Evolutionary conservation across 2,113 vertebrate genomes (phyloP), one percentile per base, ranked within the genome.

Genomic region (Pollachius pollachius): DNA sequence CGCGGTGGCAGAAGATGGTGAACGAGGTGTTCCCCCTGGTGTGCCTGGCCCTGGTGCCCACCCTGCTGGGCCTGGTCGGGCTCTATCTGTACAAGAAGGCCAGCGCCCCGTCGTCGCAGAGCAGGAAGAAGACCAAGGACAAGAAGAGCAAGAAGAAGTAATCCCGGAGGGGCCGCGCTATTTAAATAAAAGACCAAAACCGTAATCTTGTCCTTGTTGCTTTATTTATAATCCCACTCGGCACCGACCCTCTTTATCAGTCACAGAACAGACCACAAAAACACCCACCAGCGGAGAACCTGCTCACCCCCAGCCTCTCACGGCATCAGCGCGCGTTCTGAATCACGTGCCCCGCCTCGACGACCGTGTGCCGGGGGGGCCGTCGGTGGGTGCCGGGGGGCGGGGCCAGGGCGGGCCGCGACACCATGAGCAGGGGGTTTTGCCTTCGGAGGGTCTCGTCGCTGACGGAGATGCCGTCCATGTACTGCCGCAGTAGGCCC

Each of bases 111-210:
- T 92, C 87, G 71, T 92, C 87, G 71, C 77, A 93, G 2, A 92
- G 91, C 91, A 98, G 96, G 90, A 98, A 96, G 90, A 97, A 96
- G 84, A 88, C 93, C 65, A 99, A 98, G 83, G 97, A 98, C 72
- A 98, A 96, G 91, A 95, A 94, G 89, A 96, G 91, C 89, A 99
- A 99, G 91, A 94, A 93, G 84, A 98, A 99, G 96, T 94, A 86
- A 93, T 72, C 92, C 93, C 93, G 86, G 91, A 88, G 81, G 90
- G 92, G 90, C 92, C 94, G 86, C 90, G 68, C 69, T 90, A 88
- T 90, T 91, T 90, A 90, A 92, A 91, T 89, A 87, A 90, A 75
- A 27, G 11, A n/a, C 16, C 1, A 54, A 11, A 81, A 87, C 2
- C 30, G 80, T 58, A 18, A 16, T 30, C 34, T 74, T 54, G 62